phyloP scores from a whole-genome alignment of 2,888 invertebrate genomes.

The Bombylius major region DNA sequence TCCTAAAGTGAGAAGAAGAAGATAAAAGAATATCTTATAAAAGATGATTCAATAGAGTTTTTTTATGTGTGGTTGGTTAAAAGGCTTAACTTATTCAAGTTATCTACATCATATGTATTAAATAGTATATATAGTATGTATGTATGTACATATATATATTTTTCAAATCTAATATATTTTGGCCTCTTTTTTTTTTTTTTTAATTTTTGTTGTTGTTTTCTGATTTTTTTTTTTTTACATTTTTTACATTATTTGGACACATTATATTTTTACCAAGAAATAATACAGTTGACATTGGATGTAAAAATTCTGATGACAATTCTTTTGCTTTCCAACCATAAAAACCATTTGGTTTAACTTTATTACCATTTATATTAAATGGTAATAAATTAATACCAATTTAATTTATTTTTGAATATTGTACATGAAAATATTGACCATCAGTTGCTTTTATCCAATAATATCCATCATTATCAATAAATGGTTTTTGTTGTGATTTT shows the following conservation, averaged over 20 bases:
- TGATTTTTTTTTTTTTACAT: background rate
- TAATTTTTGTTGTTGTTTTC: too few relatives aligned
- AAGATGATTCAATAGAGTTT: too few relatives aligned
- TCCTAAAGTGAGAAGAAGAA: too few relatives aligned
- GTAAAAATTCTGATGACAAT: constrained; percentile 76
- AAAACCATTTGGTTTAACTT: constrained; percentile 78
- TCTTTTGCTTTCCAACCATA: constrained; percentile 63
- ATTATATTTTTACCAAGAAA: constrained; percentile 72
- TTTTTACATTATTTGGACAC: constrained; percentile 70
- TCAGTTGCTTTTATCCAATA: constrained; percentile 85
- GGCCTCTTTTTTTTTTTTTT: too few relatives aligned
- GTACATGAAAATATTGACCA: constrained; percentile 76
- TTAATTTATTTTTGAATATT: constrained; percentile 63
- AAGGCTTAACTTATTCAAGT: too few relatives aligned
- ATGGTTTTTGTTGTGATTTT: constrained; percentile 50
- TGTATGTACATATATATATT: too few relatives aligned
- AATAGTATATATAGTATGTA: too few relatives aligned
- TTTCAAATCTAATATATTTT: too few relatives aligned
- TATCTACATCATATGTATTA: too few relatives aligned
- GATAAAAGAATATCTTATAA: too few relatives aligned
- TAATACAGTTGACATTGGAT: constrained; percentile 73
- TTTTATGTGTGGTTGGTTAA: too few relatives aligned
- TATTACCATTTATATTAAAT: constrained; percentile 70
- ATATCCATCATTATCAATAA: constrained; percentile 68
- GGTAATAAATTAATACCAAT: constrained; percentile 71